These are phyloP conservation scores for Daktulosphaira vitifoliae DNA, from an alignment of 1,140 invertebrate species.

Conservation along the genomic window DNA sequence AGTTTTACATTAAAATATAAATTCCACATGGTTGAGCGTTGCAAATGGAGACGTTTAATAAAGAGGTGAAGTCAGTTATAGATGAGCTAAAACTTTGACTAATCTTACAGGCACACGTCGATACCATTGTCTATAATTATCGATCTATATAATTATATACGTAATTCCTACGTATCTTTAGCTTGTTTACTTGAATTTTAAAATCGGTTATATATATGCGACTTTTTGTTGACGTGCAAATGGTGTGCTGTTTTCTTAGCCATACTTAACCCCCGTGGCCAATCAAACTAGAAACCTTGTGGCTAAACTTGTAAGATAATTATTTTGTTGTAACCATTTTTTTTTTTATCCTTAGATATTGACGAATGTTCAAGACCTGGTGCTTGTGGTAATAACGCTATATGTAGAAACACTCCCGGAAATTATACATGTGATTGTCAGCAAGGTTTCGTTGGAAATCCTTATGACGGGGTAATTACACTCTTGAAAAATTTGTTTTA, in stretches of 20 bases:
- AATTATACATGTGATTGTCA: conserved; percentile 81
- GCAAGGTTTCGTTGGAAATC: conserved; percentile 74
- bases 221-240: too few species aligned
- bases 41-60: not conserved
- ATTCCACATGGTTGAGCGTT: not conserved
- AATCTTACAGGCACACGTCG: not conserved
- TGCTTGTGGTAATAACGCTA: conserved; percentile 67
- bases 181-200: too few species aligned
- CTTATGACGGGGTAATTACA: conserved; percentile 62
- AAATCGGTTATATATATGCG: too few species aligned
- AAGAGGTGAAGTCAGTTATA: not conserved
- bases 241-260: not conserved
- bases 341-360: conserved; percentile 54
- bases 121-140: not conserved
- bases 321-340: not conserved
- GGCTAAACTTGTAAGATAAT: not conserved
- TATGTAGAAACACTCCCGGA: conserved; percentile 74
- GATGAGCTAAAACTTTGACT: not conserved
- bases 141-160: not conserved
- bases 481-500: too few species aligned
- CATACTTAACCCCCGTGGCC: not conserved
- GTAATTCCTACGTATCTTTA: not conserved
- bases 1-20: too few species aligned
- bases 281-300: not conserved
- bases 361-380: conserved; percentile 71